Base-by-base conservation (phyloP, 2,113 vertebrate species). In the Cygnus buccinator region DNA sequence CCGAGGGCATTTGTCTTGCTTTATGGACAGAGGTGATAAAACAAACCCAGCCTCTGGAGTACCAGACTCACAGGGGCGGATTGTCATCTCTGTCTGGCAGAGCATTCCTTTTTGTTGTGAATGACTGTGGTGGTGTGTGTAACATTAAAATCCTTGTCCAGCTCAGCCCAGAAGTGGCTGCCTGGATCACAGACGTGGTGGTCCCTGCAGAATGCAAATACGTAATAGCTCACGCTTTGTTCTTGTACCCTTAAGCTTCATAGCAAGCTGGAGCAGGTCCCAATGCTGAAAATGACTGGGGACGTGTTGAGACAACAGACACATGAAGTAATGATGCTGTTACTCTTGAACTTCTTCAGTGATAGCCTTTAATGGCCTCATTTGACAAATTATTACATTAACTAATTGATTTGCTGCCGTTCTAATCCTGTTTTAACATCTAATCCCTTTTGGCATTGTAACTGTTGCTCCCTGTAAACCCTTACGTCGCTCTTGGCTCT, bases 371-470 rank as follows among this genome's bases (percentile, higher is more conserved):
- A 84, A 66, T 61, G 61, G 39, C 25, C 25, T 84, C 41, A 89
- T 82, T 72, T 91, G 86, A 93, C 84, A 94, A 92, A 97, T 93
- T 89, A 91, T 87, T 91, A 73, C 66, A 79, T 23, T 89, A 78
- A 46, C 52, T 90, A 96, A 93, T 92, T 90, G 70, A 91, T 90
- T 84, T 92, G 46, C 37, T 81, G 52, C 68, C 84, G 48, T 89
- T 83, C 75, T 89, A 70, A 79, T 59, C 65, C n/a, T 82, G 72
- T 78, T 80, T 57, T 61, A 78, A 72, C 39, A 54, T 74, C 26
- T 82, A 72, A 57, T 90, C 41, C 41, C 87, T 79, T 85, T 76
- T 25, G 1, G 20, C 33, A n/a, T 68, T 62, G 28, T 61, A 75
- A 52, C 52, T 59, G 35, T 74, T 81, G 26, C 48, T 93, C 57